Evolutionary conservation across 2,888 invertebrate genomes (phyloP), one percentile per base, ranked within the genome.

Genomic region (Diabrotica balteata): DNA sequence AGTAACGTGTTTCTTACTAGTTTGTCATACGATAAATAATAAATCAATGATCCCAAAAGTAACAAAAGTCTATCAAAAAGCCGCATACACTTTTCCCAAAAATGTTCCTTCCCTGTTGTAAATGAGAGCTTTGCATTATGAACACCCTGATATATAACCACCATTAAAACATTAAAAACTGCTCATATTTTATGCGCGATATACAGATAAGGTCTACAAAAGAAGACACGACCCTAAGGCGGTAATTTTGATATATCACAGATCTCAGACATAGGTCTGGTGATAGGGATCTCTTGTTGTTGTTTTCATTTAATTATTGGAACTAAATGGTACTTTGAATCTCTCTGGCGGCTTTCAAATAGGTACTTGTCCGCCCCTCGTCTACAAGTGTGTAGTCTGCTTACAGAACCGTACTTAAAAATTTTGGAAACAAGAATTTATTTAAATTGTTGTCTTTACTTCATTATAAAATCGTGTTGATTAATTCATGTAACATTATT

Each of bases 261-360:
- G 42, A 66, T 62, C 55, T 57, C 55, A 45, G 55, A 57, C 55
- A 45, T 7, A 44, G 53, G 55, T 57, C 43, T 62, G 55, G 11
- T 58, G 70, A 72, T 70, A 66, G 69, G 64, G 45, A 70, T 70
- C 66, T 66, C 52, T 60, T 62, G 70, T 72, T 72, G 70, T 72
- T 67, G 69, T 72, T 67, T 70, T 54, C 63, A 67, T 70, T 70
- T 72, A 72, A 72, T 70, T 70, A 70, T 66, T 66, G 59, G 53
- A 64, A 55, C 72, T 68, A 70, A 72, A 66, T 70, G 67, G 69
- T 69, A 66, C 63, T 70, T 62, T 60, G 49, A 61, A 51, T 61
- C 61, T 53, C 50, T 61, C 65, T 59, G 63, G 66, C 66, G 62
- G 66, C 66, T 62, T 45, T 68, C 59, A 68, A 70, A 72, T 68